Conservation (phyloP, 2,888 invertebrate genomes). For the Bombylius discolor region DNA sequence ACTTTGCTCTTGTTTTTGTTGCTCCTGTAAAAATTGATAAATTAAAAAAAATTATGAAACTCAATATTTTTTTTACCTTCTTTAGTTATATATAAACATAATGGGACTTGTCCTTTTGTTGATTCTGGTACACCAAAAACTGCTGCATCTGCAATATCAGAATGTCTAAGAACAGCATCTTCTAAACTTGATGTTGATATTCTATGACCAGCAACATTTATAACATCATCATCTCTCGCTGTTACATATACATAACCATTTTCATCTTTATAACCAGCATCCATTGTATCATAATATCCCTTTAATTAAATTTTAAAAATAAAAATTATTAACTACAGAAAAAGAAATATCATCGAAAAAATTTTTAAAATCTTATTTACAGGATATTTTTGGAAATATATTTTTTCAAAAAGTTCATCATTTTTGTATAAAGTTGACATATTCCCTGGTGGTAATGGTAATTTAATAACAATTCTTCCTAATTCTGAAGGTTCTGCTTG, state of each 20-base stretch:
- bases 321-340: too few species aligned
- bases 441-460: slow-evolving; percentile 82
- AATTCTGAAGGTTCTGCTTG: slow-evolving; percentile 58
- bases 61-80: slow-evolving; percentile 22
- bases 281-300: slow-evolving; percentile 74
- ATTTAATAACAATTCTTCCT: slow-evolving; percentile 68
- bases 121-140: slow-evolving; percentile 82
- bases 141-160: slow-evolving; percentile 71
- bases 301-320: slow-evolving; percentile 8
- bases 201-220: slow-evolving; percentile 89
- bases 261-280: slow-evolving; percentile 76
- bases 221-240: slow-evolving; percentile 81
- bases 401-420: slow-evolving; percentile 63
- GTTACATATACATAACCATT: slow-evolving; percentile 79
- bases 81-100: slow-evolving; percentile 72
- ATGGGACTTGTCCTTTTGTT: slow-evolving; percentile 81
- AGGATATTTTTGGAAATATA: slow-evolving; percentile 71
- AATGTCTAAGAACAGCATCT: slow-evolving; percentile 78
- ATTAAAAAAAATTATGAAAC: slow-evolving; percentile 5
- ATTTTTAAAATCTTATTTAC: slow-evolving; percentile 41
- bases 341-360: not conserved
- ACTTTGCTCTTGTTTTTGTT: slow-evolving; percentile 22
- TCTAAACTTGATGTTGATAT: slow-evolving; percentile 81
- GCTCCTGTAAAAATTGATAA: slow-evolving; percentile 4
- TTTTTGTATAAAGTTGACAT: slow-evolving; percentile 72